These are phyloP conservation scores for Calcarius lapponicus DNA, from an alignment of 2,797 vertebrate species.

Conservation along the genomic window DNA sequence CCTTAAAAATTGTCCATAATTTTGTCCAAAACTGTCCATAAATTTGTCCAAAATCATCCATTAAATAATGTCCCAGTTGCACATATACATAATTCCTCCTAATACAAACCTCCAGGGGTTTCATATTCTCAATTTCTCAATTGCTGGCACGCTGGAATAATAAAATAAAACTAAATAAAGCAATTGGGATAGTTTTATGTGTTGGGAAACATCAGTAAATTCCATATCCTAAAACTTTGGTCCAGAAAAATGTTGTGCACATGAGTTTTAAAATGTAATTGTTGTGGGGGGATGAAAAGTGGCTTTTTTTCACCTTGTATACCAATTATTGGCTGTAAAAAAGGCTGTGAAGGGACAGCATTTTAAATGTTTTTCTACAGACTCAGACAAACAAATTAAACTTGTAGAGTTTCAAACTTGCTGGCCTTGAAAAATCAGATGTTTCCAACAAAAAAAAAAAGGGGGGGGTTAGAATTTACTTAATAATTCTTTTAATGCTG, in stretches of 20 bases:
- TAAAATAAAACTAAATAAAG: neutral
- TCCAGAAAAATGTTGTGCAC: neutral
- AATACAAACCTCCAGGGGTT: neutral
- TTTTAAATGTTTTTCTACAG: neutral
- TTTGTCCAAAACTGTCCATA: too few species aligned
- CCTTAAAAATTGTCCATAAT: neutral
- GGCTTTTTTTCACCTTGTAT: neutral
- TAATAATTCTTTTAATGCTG: neutral
- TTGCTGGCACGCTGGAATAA: neutral
- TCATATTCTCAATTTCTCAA: accelerated
- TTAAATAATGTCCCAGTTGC: neutral
- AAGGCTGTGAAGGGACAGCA: neutral
- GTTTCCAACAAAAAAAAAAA: neutral
- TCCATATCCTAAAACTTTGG: neutral
- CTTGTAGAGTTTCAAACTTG: neutral
- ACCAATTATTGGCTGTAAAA: neutral
- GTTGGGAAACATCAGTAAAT: neutral
- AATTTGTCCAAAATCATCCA: too few species aligned
- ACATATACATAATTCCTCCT: neutral
- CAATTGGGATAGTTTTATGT: neutral
- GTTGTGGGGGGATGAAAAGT: neutral
- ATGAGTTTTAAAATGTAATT: neutral
- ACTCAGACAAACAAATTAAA: neutral
- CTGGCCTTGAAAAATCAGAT: neutral
- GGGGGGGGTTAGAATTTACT: neutral